A percentile compares a stretch with the other conserved stretches of the same genome.
Conservation (phyloP, 2,113 vertebrate genomes). For the Tricholaema leucomelas region DNA sequence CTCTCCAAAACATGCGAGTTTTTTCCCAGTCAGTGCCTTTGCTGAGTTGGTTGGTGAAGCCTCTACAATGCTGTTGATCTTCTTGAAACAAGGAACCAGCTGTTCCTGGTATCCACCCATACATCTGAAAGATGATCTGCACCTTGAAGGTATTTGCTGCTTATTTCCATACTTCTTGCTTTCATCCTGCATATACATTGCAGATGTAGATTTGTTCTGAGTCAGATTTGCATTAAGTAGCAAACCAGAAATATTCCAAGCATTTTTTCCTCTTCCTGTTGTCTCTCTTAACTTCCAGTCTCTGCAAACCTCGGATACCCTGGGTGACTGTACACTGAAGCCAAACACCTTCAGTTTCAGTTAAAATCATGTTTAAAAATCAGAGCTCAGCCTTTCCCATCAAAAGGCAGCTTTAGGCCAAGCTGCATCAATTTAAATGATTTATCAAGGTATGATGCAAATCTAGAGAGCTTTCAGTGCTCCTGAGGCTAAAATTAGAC, state of each 20-base stretch:
- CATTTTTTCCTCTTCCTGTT: background rate
- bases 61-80: background rate
- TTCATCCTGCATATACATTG: background rate
- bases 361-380: background rate
- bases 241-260: background rate
- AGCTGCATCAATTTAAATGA: background rate
- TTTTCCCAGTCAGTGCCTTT: background rate
- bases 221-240: background rate
- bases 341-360: background rate
- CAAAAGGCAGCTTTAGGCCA: background rate
- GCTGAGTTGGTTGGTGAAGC: background rate
- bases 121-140: background rate
- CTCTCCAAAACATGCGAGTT: background rate
- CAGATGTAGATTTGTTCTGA: background rate
- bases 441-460: background rate
- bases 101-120: background rate
- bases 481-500: background rate
- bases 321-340: background rate
- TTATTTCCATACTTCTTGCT: background rate
- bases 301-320: background rate
- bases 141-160: background rate
- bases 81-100: background rate
- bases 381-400: background rate
- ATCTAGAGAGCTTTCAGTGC: background rate
- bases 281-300: background rate